Evolutionary conservation across 2,888 invertebrate genomes (phyloP).

Genomic region (Spodoptera picta): DNA sequence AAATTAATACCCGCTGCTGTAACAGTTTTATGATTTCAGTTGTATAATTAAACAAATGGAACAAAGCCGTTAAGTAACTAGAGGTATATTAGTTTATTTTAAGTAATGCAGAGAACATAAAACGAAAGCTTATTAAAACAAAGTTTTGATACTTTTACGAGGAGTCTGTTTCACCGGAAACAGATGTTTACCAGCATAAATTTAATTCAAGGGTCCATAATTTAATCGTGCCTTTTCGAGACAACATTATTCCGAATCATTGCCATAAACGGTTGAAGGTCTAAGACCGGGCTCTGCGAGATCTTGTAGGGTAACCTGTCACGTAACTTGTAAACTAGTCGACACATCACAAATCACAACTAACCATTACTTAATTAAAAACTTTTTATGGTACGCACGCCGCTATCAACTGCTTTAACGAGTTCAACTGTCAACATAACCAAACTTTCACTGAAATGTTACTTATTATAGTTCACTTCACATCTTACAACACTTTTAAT

Average conservation of each 20-base stretch:
- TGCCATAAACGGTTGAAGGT: conserved; percentile 59
- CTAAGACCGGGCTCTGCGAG: conserved; percentile 66
- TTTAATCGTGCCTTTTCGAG: conserved; percentile 38
- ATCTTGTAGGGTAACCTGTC: conserved; percentile 58
- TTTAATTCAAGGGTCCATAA: conserved; percentile 35
- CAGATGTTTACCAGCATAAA: conserved; percentile 29
- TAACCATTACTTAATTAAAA: conserved; percentile 49
- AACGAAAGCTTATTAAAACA: conserved; percentile 28
- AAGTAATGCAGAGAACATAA: conserved; percentile 19
- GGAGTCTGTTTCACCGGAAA: conserved; percentile 31
- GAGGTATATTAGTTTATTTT: conserved; percentile 14
- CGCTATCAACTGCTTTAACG: conserved; percentile 48
- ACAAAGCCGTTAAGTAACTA: neutral
- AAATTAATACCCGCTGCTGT: conserved; percentile 1
- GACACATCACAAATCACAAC: conserved; percentile 16
- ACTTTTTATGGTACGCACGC: conserved; percentile 33
- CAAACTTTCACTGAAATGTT: conserved; percentile 73
- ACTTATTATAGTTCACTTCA: conserved; percentile 33
- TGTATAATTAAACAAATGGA: neutral
- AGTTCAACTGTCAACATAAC: conserved; percentile 79
- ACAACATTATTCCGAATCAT: conserved; percentile 46
- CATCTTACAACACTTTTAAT: conserved; percentile 45
- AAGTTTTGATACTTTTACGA: conserved; percentile 35
- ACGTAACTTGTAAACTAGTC: conserved; percentile 18
- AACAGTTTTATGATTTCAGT: neutral